These are phyloP conservation scores for Steatocranus sp. DNA, from an alignment of 2,797 vertebrate species.

Conservation along the genomic window DNA sequence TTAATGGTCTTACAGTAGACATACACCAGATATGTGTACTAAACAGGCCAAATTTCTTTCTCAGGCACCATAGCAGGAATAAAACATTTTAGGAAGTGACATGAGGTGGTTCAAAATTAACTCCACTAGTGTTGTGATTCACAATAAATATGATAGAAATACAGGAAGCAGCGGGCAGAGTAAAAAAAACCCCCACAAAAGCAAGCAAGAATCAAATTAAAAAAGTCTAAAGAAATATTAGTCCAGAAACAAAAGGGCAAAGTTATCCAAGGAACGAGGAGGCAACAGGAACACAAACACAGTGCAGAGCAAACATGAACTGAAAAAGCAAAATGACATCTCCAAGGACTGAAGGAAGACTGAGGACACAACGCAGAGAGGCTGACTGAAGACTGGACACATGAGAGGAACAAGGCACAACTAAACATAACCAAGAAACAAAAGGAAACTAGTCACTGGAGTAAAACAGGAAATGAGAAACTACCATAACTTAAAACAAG, in stretches of 20 bases:
- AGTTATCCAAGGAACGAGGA: background rate
- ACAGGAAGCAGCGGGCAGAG: background rate
- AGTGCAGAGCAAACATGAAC: background rate
- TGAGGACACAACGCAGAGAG: fast-evolving
- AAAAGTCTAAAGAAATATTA: fast-evolving
- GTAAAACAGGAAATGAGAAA: background rate
- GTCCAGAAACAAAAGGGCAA: fast-evolving
- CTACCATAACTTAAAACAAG: background rate
- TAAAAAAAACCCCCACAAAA: background rate
- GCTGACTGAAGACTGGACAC: background rate
- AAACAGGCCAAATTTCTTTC: background rate
- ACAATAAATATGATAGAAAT: fast-evolving
- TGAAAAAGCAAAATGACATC: background rate
- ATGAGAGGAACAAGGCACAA: background rate
- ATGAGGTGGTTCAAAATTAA: fast-evolving
- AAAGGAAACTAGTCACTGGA: background rate
- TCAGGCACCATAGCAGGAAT: background rate
- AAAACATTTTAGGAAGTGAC: background rate
- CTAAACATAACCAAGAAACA: background rate
- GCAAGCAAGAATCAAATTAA: background rate
- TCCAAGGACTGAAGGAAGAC: fast-evolving
- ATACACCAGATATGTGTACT: background rate
- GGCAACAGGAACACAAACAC: background rate
- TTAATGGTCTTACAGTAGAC: background rate
- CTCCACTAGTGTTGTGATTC: background rate